Percentiles rank a stretch among this genome's conserved stretches.
Evolutionary conservation across 2,888 invertebrate species (phyloP).

Genomic region (Copidosoma aretas): DNA sequence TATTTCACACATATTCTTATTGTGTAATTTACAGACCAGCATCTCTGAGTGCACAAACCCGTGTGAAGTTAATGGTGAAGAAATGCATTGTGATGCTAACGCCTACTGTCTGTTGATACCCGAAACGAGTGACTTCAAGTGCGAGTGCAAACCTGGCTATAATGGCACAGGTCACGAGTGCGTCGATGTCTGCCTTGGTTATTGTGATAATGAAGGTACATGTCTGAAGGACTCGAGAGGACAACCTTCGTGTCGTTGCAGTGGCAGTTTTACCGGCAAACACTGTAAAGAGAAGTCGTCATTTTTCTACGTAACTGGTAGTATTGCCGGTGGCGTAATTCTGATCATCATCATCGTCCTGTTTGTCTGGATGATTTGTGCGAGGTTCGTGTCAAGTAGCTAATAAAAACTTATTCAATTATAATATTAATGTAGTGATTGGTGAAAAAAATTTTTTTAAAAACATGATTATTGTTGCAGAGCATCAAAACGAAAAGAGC

Average conservation of each 20-base stretch:
- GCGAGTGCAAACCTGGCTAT: slow-evolving; percentile 92
- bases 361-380: slow-evolving; percentile 97
- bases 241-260: slow-evolving; percentile 86
- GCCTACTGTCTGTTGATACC: slow-evolving; percentile 85
- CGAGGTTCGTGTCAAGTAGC: slow-evolving; percentile 67
- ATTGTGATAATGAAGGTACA: slow-evolving; percentile 88
- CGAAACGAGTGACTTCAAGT: slow-evolving; percentile 85
- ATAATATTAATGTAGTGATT: slow-evolving; percentile 38
- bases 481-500: slow-evolving; percentile 86
- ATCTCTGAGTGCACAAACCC: slow-evolving; percentile 88
- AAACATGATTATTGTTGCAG: slow-evolving; percentile 63
- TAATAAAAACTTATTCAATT: neutral
- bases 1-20: neutral
- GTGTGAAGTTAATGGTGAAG: slow-evolving; percentile 81
- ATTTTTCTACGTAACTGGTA: slow-evolving; percentile 93
- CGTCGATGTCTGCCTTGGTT: slow-evolving; percentile 82
- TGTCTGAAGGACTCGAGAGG: slow-evolving; percentile 85
- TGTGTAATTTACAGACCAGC: slow-evolving; percentile 67
- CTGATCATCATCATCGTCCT: slow-evolving; percentile 91
- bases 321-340: slow-evolving; percentile 92
- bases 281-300: slow-evolving; percentile 91
- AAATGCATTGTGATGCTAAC: slow-evolving; percentile 86
- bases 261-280: slow-evolving; percentile 89
- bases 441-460: neutral
- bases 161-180: slow-evolving; percentile 86